phyloP scores from a whole-genome alignment of 2,113 vertebrate genomes.

The Zosterops borbonicus region DNA sequence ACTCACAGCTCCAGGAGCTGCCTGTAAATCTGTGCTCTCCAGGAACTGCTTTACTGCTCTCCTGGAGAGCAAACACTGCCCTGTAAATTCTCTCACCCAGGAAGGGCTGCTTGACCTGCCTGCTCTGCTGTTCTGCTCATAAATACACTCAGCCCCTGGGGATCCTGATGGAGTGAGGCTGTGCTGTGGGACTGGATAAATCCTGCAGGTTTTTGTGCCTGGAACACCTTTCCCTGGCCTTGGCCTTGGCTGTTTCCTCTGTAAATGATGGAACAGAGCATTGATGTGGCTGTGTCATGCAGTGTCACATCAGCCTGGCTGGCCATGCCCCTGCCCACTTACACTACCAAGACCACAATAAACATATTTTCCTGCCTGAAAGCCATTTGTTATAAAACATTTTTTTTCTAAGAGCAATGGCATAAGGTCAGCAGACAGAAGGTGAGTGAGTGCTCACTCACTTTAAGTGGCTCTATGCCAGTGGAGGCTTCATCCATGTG shows the following conservation, averaged over 20 bases:
- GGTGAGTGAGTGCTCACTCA: neutral
- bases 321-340: neutral
- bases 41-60: neutral
- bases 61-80: neutral
- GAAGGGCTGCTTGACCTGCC: neutral
- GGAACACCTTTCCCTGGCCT: neutral
- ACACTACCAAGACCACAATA: neutral
- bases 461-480: accelerated
- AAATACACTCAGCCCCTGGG: neutral
- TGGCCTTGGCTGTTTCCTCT: neutral
- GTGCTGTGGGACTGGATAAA: neutral
- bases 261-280: neutral
- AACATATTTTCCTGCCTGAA: neutral
- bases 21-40: neutral
- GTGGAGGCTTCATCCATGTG: no score
- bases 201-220: neutral
- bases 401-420: neutral
- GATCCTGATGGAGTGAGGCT: accelerated
- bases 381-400: neutral
- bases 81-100: neutral
- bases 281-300: accelerated
- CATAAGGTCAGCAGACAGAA: neutral
- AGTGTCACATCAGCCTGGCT: neutral
- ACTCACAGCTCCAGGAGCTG: neutral
- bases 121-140: neutral